These are phyloP conservation scores for Hyles vespertilio DNA, from an alignment of 1,140 invertebrate genomes.

Conservation along the genomic window DNA sequence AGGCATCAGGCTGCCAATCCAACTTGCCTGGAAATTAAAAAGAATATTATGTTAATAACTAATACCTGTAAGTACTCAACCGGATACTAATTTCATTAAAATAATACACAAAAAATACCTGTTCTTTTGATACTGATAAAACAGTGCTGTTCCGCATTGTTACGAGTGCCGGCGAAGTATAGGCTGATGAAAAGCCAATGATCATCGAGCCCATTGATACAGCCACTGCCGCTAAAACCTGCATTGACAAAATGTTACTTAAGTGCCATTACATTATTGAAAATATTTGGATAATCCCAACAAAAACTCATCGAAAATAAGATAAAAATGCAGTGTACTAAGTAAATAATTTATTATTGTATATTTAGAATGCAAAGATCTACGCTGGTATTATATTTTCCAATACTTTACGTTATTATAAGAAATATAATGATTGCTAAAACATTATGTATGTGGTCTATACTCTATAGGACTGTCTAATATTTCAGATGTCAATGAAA, in stretches of 20 bases:
- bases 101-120: slow-evolving; percentile 70
- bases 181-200: slow-evolving; percentile 90
- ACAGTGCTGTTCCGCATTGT: slow-evolving; percentile 79
- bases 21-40: slow-evolving; percentile 82
- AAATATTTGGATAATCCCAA: neutral
- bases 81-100: neutral
- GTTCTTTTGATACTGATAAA: slow-evolving; percentile 77
- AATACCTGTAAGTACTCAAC: neutral
- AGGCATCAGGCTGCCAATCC: slow-evolving; percentile 94
- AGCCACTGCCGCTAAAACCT: slow-evolving; percentile 88
- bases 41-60: too few species aligned
- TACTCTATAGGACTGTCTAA: too few species aligned
- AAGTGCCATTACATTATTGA: neutral
- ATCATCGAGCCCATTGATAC: slow-evolving; percentile 91
- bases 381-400: too few species aligned
- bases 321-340: too few species aligned
- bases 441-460: too few species aligned
- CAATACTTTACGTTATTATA: too few species aligned
- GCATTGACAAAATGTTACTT: slow-evolving; percentile 39
- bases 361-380: too few species aligned
- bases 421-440: too few species aligned
- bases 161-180: slow-evolving; percentile 88
- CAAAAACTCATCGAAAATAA: neutral
- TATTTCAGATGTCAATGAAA: too few species aligned
- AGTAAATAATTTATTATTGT: too few species aligned